These are phyloP conservation scores for Congeria kusceri DNA, from an alignment of 2,888 invertebrate species.

Conservation along the genomic window DNA sequence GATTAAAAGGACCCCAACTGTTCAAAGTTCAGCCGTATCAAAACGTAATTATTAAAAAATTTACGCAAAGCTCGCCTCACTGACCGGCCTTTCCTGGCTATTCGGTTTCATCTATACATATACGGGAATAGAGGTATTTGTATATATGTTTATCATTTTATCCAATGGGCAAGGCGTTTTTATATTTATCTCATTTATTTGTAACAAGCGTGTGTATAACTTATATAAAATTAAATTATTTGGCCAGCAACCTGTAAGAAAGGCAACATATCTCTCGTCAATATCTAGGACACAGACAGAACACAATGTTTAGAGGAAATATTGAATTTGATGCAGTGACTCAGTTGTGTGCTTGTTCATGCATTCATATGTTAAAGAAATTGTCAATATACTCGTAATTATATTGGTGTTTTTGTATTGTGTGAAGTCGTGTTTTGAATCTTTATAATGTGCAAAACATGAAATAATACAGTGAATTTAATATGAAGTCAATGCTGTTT, in stretches of 20 bases:
- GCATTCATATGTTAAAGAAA: too few relatives aligned
- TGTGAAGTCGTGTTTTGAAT: too few relatives aligned
- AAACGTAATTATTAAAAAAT: conserved; percentile 43
- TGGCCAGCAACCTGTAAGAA: neutral
- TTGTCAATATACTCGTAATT: too few relatives aligned
- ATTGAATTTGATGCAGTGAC: too few relatives aligned
- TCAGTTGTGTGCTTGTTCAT: too few relatives aligned
- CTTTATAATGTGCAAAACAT: too few relatives aligned
- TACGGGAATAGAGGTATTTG: conserved; percentile 22
- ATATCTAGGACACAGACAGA: too few relatives aligned
- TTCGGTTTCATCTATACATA: conserved; percentile 44
- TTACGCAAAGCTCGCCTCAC: conserved; percentile 46
- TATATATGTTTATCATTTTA: conserved; percentile 52
- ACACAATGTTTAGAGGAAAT: too few relatives aligned
- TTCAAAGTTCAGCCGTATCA: conserved; percentile 20
- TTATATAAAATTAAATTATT: conserved; percentile 16
- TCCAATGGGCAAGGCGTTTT: conserved; percentile 51
- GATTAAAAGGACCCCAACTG: conserved; percentile 28
- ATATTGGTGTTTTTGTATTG: too few relatives aligned
- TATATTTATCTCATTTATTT: conserved; percentile 55
- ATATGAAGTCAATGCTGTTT: too few relatives aligned
- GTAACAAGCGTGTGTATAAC: conserved; percentile 38
- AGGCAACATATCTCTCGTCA: too few relatives aligned
- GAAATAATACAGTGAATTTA: too few relatives aligned
- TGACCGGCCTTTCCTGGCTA: conserved; percentile 56